Conservation (phyloP, 2,797 vertebrate genomes). For the Malurus leucopterus region DNA sequence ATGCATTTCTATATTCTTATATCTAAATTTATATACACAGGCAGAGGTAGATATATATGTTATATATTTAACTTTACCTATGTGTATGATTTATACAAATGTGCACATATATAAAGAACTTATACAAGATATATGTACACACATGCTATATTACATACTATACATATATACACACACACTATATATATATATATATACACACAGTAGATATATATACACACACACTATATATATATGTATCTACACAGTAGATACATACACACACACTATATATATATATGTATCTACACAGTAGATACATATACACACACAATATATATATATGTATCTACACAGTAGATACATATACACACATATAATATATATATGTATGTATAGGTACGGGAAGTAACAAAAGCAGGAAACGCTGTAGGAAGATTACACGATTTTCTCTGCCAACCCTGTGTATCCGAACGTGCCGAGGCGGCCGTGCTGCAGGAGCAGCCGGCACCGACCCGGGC, state of each 20-base stretch:
- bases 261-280: too few relatives aligned
- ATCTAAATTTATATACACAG: neutral
- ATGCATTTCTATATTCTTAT: neutral
- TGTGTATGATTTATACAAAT: neutral
- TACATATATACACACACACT: neutral
- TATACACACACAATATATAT: too few relatives aligned
- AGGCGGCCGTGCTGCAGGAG: neutral
- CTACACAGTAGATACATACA: too few relatives aligned
- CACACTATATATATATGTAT: too few relatives aligned
- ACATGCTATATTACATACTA: neutral
- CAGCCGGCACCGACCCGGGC: neutral
- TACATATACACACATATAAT: too few relatives aligned
- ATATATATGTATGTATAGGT: too few relatives aligned
- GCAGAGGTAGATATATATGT: neutral
- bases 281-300: too few relatives aligned
- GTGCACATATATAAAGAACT: fast-evolving
- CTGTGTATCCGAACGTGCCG: neutral
- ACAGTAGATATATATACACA: too few relatives aligned
- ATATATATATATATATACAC: fast-evolving
- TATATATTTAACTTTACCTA: neutral
- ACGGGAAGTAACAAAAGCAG: neutral
- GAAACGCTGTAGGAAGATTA: neutral
- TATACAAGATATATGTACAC: neutral
- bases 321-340: too few relatives aligned
- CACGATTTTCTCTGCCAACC: neutral